Percentiles rank a stretch among this genome's conserved stretches.
phyloP scores from a whole-genome alignment of 2,113 vertebrate genomes.

The Bucco capensis region DNA sequence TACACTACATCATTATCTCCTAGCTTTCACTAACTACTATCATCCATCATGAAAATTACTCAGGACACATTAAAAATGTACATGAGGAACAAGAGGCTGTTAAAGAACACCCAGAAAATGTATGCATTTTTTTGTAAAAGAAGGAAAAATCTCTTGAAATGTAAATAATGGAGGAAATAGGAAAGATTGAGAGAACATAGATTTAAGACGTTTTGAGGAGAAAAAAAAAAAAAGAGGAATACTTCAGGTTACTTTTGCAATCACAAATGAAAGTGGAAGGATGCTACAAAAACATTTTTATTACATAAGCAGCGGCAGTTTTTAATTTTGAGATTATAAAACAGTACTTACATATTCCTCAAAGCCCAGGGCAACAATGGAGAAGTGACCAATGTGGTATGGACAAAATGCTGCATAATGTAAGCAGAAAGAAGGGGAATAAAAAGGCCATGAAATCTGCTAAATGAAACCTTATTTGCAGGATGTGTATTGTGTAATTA shows the following conservation, averaged over 20 bases:
- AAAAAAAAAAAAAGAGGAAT: background rate
- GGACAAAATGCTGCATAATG: conserved; percentile 88
- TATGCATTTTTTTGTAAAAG: background rate
- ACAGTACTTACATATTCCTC: conserved; percentile 89
- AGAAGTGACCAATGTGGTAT: conserved; percentile 96
- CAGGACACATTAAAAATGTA: background rate
- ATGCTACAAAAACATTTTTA: background rate
- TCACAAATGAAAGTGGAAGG: background rate
- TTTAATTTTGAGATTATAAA: background rate
- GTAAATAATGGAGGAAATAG: background rate
- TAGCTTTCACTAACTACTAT: background rate
- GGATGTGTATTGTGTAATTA: background rate
- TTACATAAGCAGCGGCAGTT: background rate
- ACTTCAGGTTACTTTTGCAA: background rate
- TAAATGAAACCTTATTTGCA: background rate
- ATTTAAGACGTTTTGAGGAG: background rate
- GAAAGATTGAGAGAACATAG: background rate
- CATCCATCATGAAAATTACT: background rate
- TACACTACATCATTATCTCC: background rate
- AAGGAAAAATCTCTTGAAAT: background rate
- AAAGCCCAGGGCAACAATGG: conserved; percentile 92
- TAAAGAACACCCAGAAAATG: background rate
- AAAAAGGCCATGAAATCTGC: conserved; percentile 18
- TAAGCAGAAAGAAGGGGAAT: background rate
- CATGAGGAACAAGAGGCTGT: background rate